Base-by-base conservation (phyloP, 2,113 vertebrate genomes). In the Anolis carolinensis region DNA sequence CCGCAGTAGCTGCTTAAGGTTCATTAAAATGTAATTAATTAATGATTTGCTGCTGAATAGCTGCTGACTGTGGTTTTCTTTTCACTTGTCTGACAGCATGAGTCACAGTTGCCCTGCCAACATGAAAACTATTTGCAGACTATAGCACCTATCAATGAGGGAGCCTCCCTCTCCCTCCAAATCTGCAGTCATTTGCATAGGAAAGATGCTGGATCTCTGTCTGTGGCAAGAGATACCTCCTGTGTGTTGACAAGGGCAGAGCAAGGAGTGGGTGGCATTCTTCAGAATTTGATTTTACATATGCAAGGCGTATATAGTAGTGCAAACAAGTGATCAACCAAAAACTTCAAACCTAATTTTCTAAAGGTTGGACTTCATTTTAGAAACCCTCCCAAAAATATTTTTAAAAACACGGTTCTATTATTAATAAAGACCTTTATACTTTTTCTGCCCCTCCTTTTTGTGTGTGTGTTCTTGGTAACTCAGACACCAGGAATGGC, bases 21-120 rank as follows among this genome's bases (percentile, higher is more conserved):
- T 97, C 96, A 97, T 97, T 97, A 97, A 97, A 97, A 97, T 98
- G 96, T 97, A 97, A 97, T 97, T 97, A 97, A 97, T 97, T 97
- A 97, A 97, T 97, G 96, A 97, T 97, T 96, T 97, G 96, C 96
- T 96, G 96, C 96, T 97, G 96, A 97, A 96, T 96, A 96, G 96
- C 96, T 97, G 96, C 96, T 97, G 97, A 97, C 96, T 97, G 96
- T 93, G 95, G 96, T 96, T 97, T 97, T 97, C 97, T 96, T 97
- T 97, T 97, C 95, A 95, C 96, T 96, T 96, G 95, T 96, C 95
- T 67, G 90, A 96, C 97, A 97, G 96, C 96, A 94, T 95, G 96
- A 97, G 96, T 97, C 97, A 96, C 95, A 95, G 96, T 96, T 96
- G 95, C 97, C 96, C 96, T 95, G 96, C 96, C 95, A 93, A 97